Evolutionary conservation across 1,140 invertebrate genomes (phyloP), one percentile per base, ranked within the genome.

Genomic region (Vanessa tameamea): DNA sequence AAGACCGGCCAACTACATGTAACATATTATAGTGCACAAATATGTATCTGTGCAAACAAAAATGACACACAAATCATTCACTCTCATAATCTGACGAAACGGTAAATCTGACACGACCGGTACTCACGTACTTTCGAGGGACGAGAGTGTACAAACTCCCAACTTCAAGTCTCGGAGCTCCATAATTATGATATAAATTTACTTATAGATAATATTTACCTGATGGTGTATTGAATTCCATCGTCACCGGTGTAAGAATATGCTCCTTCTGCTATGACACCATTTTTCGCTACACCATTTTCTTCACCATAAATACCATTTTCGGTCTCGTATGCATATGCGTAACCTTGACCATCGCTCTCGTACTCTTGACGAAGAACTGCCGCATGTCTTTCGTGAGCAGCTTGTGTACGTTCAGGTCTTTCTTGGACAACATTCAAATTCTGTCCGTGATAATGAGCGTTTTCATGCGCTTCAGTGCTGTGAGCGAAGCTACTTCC

Each of bases 161-260:
- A 6, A 31, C 6, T 1, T 31, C 26, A 0, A 31, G 26, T 4
- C 26, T 20, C 20, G 0, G 20, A 20, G 20, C 20, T 31, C 26
- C 6, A 31, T 31, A 31, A 31, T 31, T 31, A 31, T 31, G 3
- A 31, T 31, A 6, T 31, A 31, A 31, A 6, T 0, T 31, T 20
- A 20, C 20, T 20, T 31, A 31, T 43, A 50, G 0, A 23, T 23
- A 64, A 61, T 59, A 65, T 57, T 85, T 77, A 90, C 88, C 85
- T 90, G 26, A 92, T 77, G 55, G 78, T 86, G 69, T 90, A 90
- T 14, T 89, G 82, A 47, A 85, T 65, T 0, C 97, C 97, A 83
- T 97, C 96, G 31, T 96, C 95, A 64, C 95, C 90, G 67, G 83
- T 84, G 53, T 92, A 92, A 7, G 86, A 83, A 26, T 76, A 92